phyloP scores from a whole-genome alignment of 2,797 vertebrate genomes.

The Cyprinodon diabolis region DNA sequence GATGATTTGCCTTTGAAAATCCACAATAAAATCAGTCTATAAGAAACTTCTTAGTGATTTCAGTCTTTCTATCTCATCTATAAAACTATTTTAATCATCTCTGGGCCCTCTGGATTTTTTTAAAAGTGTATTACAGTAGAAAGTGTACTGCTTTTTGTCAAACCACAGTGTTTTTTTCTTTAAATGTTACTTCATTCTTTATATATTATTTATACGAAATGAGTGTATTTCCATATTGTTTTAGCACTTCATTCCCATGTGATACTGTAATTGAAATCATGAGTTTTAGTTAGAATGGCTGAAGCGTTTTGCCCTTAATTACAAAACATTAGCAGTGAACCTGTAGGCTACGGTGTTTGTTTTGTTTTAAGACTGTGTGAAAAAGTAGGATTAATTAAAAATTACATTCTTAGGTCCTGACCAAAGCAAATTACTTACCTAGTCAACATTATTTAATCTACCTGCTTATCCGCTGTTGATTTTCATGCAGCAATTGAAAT shows the following conservation, averaged over 20 bases:
- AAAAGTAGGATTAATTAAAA: background rate
- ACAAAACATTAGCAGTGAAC: background rate
- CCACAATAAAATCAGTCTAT: too few species aligned
- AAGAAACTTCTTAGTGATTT: too few species aligned
- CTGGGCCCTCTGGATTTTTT: too few species aligned
- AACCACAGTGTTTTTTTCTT: too few species aligned
- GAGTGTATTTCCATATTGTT: constrained; percentile 6
- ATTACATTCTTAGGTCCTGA: background rate
- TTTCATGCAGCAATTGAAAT: background rate
- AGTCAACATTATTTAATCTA: constrained; percentile 26
- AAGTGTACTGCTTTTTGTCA: too few species aligned
- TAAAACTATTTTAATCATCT: too few species aligned
- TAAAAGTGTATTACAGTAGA: too few species aligned
- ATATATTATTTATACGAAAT: background rate
- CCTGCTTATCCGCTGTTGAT: constrained; percentile 34
- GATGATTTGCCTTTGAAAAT: too few species aligned
- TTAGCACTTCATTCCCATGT: constrained; percentile 19
- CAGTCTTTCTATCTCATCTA: too few species aligned
- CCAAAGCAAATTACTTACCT: background rate
- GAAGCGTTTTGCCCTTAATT: background rate
- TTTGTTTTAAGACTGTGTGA: background rate
- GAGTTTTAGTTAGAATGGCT: constrained; percentile 7
- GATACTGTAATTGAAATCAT: constrained; percentile 4
- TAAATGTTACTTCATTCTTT: too few species aligned
- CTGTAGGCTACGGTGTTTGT: background rate